Conservation (phyloP, 2,113 vertebrate genomes). For the Nettapus auritus region DNA sequence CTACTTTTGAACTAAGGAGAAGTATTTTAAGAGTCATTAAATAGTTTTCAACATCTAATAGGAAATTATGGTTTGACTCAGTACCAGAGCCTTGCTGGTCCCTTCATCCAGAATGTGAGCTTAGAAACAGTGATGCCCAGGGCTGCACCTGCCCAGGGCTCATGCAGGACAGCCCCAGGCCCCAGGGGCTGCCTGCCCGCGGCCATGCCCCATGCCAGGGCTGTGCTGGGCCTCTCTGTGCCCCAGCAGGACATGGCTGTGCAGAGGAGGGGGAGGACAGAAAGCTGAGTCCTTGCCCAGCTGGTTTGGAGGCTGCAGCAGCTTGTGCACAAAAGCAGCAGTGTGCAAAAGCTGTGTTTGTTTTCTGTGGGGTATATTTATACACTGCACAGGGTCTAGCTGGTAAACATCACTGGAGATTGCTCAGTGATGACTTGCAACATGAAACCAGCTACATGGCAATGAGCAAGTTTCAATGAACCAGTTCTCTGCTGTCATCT, state of each 20-base stretch:
- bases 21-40: background rate
- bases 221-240: rapidly evolving
- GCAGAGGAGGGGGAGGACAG: no score
- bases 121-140: background rate
- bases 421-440: background rate
- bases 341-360: background rate
- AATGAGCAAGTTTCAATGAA: background rate
- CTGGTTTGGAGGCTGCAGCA: background rate
- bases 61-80: background rate
- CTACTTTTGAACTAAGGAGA: background rate
- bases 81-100: background rate
- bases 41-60: background rate
- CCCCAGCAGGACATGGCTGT: rapidly evolving
- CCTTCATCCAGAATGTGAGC: rapidly evolving
- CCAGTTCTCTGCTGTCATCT: background rate
- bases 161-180: background rate
- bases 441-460: background rate
- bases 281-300: background rate
- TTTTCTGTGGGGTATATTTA: background rate
- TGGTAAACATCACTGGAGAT: background rate
- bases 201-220: background rate
- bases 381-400: background rate
- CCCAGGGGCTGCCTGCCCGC: background rate
- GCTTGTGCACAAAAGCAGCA: background rate
- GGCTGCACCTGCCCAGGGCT: background rate